A percentile compares a stretch with the other conserved stretches of the same genome.
These are phyloP conservation scores for Plemyria rubiginata DNA, from an alignment of 2,888 invertebrate species.

Conservation along the genomic window DNA sequence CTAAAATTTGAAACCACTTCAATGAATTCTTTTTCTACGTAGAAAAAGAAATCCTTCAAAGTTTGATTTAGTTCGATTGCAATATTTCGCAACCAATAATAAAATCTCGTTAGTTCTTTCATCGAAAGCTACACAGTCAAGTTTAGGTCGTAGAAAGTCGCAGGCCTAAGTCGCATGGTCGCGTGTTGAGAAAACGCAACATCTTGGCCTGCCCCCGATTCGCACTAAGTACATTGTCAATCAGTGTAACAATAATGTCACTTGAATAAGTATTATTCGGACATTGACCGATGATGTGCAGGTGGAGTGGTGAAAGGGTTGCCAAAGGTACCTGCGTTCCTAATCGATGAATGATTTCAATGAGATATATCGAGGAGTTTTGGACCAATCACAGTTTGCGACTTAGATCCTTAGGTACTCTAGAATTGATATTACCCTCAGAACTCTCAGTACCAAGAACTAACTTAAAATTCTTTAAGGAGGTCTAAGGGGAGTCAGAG, in stretches of 20 bases:
- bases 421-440: too few relatives aligned
- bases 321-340: not conserved
- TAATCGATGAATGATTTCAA: not conserved
- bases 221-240: conserved; percentile 29
- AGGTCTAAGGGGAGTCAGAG: too few relatives aligned
- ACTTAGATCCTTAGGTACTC: too few relatives aligned
- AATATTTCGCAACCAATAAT: too few relatives aligned
- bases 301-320: conserved; percentile 27
- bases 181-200: conserved; percentile 13
- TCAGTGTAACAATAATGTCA: conserved; percentile 36
- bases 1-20: too few relatives aligned
- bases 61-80: too few relatives aligned
- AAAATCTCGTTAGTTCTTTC: too few relatives aligned
- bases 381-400: too few relatives aligned
- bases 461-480: too few relatives aligned
- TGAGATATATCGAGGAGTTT: not conserved
- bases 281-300: conserved; percentile 31
- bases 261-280: conserved; percentile 30
- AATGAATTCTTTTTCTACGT: too few relatives aligned
- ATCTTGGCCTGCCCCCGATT: conserved; percentile 25
- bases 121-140: not conserved
- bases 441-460: too few relatives aligned
- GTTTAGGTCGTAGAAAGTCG: conserved; percentile 1
- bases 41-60: too few relatives aligned
- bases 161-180: conserved; percentile 12